phyloP scores from a whole-genome alignment of 1,140 invertebrate genomes.

The Microplitis demolitor region DNA sequence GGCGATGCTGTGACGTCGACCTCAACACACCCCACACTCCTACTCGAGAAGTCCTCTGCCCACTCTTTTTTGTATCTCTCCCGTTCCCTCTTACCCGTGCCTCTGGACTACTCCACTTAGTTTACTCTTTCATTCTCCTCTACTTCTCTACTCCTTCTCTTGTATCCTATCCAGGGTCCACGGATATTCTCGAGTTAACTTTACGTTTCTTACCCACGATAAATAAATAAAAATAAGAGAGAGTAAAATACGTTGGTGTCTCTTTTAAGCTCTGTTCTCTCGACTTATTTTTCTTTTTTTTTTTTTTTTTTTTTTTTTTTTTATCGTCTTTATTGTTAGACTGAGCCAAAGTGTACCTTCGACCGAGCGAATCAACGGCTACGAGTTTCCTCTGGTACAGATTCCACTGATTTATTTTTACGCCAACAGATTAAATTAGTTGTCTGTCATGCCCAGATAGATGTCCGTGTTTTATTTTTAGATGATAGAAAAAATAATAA shows the following conservation, averaged over 20 bases:
- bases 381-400: neutral
- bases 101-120: neutral
- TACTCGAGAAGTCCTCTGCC: slow-evolving; percentile 17
- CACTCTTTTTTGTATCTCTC: slow-evolving; percentile 7
- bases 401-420: slow-evolving; percentile 9
- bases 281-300: neutral
- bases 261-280: neutral
- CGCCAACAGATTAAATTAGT: neutral
- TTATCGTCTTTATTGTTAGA: neutral
- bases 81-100: neutral
- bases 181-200: too few species aligned
- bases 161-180: too few species aligned
- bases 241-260: neutral
- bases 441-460: neutral
- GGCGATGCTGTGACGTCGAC: neutral
- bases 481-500: neutral
- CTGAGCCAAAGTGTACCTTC: neutral
- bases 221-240: neutral
- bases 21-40: slow-evolving; percentile 9
- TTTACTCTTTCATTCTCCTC: neutral
- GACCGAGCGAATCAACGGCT: too few species aligned
- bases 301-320: neutral
- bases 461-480: neutral
- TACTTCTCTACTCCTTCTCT: too few species aligned
- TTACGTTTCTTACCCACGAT: neutral